Conservation (phyloP, 1,140 invertebrate genomes). For the Drosophila kohkoa region DNA sequence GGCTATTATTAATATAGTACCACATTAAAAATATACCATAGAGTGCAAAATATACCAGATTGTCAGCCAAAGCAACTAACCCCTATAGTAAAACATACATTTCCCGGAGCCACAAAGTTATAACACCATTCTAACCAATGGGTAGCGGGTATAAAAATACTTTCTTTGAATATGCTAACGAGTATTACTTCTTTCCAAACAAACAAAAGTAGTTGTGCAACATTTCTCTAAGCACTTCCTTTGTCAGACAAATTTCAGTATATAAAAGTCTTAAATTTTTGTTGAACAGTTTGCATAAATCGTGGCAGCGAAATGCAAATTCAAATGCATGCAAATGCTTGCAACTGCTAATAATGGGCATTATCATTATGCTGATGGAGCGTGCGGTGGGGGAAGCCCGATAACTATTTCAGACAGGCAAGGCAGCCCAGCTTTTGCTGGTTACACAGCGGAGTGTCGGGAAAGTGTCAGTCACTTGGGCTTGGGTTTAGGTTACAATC, state of each 20-base stretch:
- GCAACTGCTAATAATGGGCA: slow-evolving; percentile 77
- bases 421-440: slow-evolving; percentile 16
- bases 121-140: too few relatives aligned
- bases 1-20: too few relatives aligned
- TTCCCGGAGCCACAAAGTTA: too few relatives aligned
- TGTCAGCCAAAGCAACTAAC: too few relatives aligned
- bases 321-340: slow-evolving; percentile 68
- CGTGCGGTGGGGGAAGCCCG: slow-evolving; percentile 53
- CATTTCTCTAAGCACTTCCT: too few relatives aligned
- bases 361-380: slow-evolving; percentile 70
- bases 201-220: too few relatives aligned
- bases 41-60: too few relatives aligned
- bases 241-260: background rate
- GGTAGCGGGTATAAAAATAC: too few relatives aligned
- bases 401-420: slow-evolving; percentile 71
- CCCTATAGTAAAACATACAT: too few relatives aligned
- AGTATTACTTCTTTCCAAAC: too few relatives aligned
- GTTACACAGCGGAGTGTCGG: slow-evolving; percentile 8
- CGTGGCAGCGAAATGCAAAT: slow-evolving; percentile 61
- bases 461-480: slow-evolving; percentile 42
- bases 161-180: too few relatives aligned
- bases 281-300: slow-evolving; percentile 42
- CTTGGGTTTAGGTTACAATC: slow-evolving; percentile 48
- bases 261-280: background rate
- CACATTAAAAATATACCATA: too few relatives aligned